Base-by-base conservation (phyloP, 2,888 invertebrate genomes). In the Biston stratarius region DNA sequence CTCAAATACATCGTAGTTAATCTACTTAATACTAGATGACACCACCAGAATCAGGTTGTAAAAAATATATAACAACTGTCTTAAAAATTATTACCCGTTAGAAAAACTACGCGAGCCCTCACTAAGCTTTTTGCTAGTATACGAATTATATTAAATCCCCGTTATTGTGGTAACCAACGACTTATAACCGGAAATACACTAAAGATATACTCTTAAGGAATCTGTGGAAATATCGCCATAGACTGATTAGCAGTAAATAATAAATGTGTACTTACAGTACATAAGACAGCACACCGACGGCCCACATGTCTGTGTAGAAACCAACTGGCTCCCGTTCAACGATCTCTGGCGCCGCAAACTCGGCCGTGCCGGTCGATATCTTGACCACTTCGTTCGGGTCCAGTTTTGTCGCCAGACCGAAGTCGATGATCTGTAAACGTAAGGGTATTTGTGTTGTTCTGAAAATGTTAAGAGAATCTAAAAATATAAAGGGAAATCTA, bases 251-350 rank as follows among this genome's bases (percentile, higher is more conserved):
- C 3, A 2, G 24, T 24, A 24, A 24, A 24, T 24, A 6, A 42
- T 36, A 8, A 36, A 8, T 53, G 9, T 24, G 64, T 82, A 96
- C 98, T 97, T 94, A 98, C 97, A 99, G 94, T 48, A 99, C 99
- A 86, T 99, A 99, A 14, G 98, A 96, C n/a, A 99, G 95, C 1
- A 99, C 99, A 82, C 99, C 99, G 42, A 99, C 97, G 44, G 99
- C 99, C 99, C 99, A 99, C 99, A 99, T 99, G 87, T 99, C 99
- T 0, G 99, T 99, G 94, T 99, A 99, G 95, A 99, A 99, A 63
- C 99, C 99, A 70, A 99, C 99, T 0, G 99, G 98, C 88, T 99
- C 99, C 14, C 99, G 95, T 83, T 99, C 99, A 0, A 99, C 99
- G 71, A 99, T 99, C 95, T 99, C 99, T 0, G 99, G 99, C 49